Evolutionary conservation across 2,888 invertebrate species (phyloP), one percentile per base, ranked within the genome.

Genomic region (Drosophila austrosaltans): DNA sequence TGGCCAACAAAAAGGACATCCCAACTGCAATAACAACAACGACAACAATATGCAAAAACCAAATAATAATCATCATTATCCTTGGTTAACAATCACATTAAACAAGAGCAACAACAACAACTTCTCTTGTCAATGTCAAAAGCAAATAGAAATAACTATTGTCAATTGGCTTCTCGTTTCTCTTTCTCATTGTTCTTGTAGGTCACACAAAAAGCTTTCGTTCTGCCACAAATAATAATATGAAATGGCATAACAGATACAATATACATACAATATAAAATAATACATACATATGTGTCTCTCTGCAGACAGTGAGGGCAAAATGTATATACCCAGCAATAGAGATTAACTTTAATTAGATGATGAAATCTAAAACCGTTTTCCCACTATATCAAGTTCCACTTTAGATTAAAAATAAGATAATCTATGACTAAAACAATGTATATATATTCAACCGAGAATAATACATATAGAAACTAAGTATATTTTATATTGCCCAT

Each of bases 1-100:
- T 71, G 32, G 16, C 58, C 44, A 20, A 48, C 48, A 25, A 48
- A 48, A 48, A 48, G 40, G n/a, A n/a, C n/a, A 40, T 16, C 16
- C 40, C 3, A 12, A 4, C 8, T 36, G 36, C 36, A 36, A 36
- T 36, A 12, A 25, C 48, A 25, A 48, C 48, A 48, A 25, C 44
- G 7, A 20, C 48, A 22, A 48, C 22, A 48, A 7, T 32, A 36
- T 4, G 36, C 16, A 36, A 25, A 20, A 20, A 20, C 48, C 48
- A 25, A 10, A 48, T 25, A 25, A 48, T 48, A 48, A 48, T 48
- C 48, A 22, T 48, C 25, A 25, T 48, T 25, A 42, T 42, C 42
- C 42, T 42, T 42, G 42, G 42, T 42, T 16, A 48, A 22, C 39
- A 62, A 53, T 36, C n/a, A 22, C 22, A 36, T 36, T 36, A 36